phyloP scores from a whole-genome alignment of 2,888 invertebrate species.

The Drosophila nigricruria region DNA sequence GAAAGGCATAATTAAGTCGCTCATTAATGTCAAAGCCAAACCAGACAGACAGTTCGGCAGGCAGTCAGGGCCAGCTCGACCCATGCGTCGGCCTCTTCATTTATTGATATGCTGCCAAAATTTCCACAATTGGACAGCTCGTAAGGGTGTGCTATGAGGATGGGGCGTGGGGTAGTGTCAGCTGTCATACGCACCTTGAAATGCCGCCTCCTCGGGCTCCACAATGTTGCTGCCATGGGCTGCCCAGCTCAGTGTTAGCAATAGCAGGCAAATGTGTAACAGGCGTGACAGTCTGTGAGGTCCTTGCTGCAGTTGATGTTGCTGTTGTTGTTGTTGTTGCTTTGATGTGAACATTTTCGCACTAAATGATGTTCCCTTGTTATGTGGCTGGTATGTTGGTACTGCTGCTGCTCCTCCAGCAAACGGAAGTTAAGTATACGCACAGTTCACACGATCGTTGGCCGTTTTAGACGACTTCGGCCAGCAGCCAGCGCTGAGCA shows the following conservation, averaged over 20 bases:
- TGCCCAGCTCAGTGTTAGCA: slow-evolving; percentile 71
- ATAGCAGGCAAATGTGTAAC: slow-evolving; percentile 69
- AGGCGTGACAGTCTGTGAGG: slow-evolving; percentile 32
- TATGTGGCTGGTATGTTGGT: slow-evolving; percentile 4
- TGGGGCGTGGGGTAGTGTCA: background rate
- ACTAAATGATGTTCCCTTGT: background rate
- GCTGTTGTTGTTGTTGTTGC: background rate
- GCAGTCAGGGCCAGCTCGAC: background rate
- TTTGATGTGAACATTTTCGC: too few relatives aligned
- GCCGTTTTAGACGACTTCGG: slow-evolving; percentile 66
- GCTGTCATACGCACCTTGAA: slow-evolving; percentile 86
- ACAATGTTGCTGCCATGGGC: slow-evolving; percentile 74
- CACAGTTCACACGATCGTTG: slow-evolving; percentile 55
- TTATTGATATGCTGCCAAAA: slow-evolving; percentile 64
- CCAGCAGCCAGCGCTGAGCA: slow-evolving; percentile 68
- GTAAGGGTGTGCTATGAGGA: background rate
- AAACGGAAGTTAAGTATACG: slow-evolving; percentile 30
- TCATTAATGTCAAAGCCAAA: slow-evolving; percentile 75
- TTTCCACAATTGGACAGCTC: slow-evolving; percentile 40
- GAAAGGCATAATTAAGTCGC: slow-evolving; percentile 73
- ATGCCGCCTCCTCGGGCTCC: slow-evolving; percentile 87
- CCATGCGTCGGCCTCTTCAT: slow-evolving; percentile 19
- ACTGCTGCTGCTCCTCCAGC: slow-evolving; percentile 7
- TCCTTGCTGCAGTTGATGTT: slow-evolving; percentile 50
- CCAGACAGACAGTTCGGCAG: slow-evolving; percentile 21